Evolutionary conservation across 2,888 invertebrate genomes (phyloP), one percentile per base, ranked within the genome.

Genomic region (Automeris io): DNA sequence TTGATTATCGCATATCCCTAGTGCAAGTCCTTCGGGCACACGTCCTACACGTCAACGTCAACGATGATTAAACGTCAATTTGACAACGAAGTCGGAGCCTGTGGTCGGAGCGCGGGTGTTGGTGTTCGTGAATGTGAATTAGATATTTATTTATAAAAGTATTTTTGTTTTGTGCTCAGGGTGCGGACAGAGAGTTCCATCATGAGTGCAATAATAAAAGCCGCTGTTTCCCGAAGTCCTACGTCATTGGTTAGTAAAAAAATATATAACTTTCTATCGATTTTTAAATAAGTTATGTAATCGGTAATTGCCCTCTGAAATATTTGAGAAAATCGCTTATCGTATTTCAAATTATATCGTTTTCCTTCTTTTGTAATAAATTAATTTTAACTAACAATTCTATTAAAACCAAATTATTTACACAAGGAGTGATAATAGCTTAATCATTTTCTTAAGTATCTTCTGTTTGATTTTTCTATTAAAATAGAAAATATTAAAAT

Each of bases 131-230:
- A 49, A 66, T 68, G 68, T 63, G 50, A 60, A 50, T 57, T 61
- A 49, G 33, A 31, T 21, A 43, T 42, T 45, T 37, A 38, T n/a
- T n/a, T n/a, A 29, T 42, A 43, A 57, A 49, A 43, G 38, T 45
- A 51, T 57, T 50, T 59, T n/a, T n/a, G n/a, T n/a, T 59, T 66
- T 76, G 82, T 80, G 60, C 79, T 81, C 74, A 47, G 61, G 81
- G 86, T 86, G 86, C 85, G 85, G 75, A 80, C 66, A 85, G 81
- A 74, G 83, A 83, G 85, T 86, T 83, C 82, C 85, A 86, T 85
- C 85, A 87, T 87, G 87, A 87, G 86, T 79, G 77, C 79, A 73
- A 55, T 87, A 66, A 73, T 86, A 67, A 87, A 82, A 62, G 75
- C 75, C 44, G 67, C 81, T 33, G 50, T 79, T 46, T 71, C 75